A percentile compares a stretch with the other conserved stretches of the same genome.
These are phyloP conservation scores for Drosophila albomicans DNA, from an alignment of 1,140 invertebrate species.

Conservation along the genomic window DNA sequence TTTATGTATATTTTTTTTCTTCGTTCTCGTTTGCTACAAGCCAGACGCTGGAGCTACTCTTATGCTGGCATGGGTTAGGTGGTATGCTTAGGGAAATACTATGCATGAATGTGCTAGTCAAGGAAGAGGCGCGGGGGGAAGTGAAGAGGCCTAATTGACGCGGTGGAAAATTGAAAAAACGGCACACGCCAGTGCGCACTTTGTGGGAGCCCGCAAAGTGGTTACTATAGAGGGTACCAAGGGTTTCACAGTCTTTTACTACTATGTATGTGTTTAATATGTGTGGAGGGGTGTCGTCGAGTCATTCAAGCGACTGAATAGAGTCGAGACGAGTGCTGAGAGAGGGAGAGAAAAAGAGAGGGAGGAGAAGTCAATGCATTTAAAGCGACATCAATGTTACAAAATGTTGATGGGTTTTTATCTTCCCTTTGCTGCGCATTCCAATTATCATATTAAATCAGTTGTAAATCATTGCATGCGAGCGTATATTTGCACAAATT, in stretches of 20 bases:
- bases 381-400: conserved; percentile 52
- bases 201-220: conserved; percentile 37
- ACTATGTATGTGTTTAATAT: too few species aligned
- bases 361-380: conserved; percentile 58
- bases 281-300: background rate
- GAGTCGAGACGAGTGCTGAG: background rate
- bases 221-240: conserved; percentile 15
- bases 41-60: conserved; percentile 42
- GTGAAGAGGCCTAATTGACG: conserved; percentile 67
- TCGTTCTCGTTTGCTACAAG: conserved; percentile 22
- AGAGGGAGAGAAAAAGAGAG: conserved; percentile 28
- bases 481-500: conserved; percentile 71
- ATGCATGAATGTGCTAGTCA: conserved; percentile 6
- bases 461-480: conserved; percentile 71
- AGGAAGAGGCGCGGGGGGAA: conserved; percentile 11
- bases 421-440: conserved; percentile 58
- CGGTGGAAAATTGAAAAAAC: conserved; percentile 66
- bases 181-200: conserved; percentile 32
- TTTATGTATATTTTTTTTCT: conserved; percentile 57
- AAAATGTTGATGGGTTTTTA: conserved; percentile 47
- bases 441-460: conserved; percentile 80
- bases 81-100: conserved; percentile 49
- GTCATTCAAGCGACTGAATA: conserved; percentile 21
- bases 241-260: background rate
- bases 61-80: conserved; percentile 45